phyloP scores from a whole-genome alignment of 2,797 vertebrate genomes.

The Galaxias olidus region DNA sequence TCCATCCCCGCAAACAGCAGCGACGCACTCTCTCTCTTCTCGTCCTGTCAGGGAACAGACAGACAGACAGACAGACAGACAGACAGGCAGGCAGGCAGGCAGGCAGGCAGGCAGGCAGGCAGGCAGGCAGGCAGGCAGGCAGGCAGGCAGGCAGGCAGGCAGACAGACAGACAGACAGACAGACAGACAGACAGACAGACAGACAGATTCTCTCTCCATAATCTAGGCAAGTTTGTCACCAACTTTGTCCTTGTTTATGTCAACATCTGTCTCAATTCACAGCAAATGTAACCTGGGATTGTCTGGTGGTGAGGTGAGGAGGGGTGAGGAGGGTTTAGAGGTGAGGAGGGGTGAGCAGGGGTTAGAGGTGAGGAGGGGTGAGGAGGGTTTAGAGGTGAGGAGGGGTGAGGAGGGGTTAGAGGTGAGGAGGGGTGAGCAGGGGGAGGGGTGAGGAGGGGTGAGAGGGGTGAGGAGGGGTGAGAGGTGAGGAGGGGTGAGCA shows the following conservation, averaged over 20 bases:
- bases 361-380: background rate
- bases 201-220: background rate
- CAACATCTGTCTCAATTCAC: too few relatives aligned
- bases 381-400: too few relatives aligned
- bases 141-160: background rate
- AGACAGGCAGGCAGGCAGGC: background rate
- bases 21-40: slow-evolving; percentile 73
- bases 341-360: background rate
- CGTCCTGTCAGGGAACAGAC: slow-evolving; percentile 71
- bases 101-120: background rate
- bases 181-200: background rate
- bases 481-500: background rate
- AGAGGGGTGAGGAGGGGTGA: background rate
- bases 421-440: background rate
- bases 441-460: background rate
- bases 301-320: background rate
- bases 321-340: background rate
- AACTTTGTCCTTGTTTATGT: too few relatives aligned
- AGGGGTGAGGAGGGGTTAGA: background rate
- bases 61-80: background rate
- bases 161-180: background rate
- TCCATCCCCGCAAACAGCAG: slow-evolving; percentile 82
- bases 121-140: background rate
- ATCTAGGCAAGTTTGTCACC: too few relatives aligned
- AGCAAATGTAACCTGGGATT: too few relatives aligned